A percentile compares a stretch with the other conserved stretches of the same genome.
Conservation (phyloP, 2,888 invertebrate genomes). For the Cylindroiulus punctatus region DNA sequence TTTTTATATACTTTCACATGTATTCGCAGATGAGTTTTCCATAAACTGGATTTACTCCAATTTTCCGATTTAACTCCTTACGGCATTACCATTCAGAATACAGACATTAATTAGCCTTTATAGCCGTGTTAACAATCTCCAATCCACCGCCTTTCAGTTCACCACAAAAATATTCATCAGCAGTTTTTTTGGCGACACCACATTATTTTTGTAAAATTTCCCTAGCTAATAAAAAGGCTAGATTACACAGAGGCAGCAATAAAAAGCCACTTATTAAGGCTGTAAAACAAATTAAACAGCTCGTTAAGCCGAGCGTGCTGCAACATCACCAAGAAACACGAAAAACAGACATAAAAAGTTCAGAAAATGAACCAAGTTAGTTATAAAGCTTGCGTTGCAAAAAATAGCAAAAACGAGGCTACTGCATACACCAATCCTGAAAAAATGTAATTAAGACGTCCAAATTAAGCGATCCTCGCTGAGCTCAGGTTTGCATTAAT, state of each 20-base stretch:
- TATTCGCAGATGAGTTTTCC: background rate
- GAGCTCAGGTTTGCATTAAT: background rate
- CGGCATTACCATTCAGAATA: background rate
- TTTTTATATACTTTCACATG: too few relatives aligned
- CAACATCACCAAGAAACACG: background rate
- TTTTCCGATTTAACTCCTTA: background rate
- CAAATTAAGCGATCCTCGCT: background rate
- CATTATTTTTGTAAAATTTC: background rate
- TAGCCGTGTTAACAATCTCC: background rate
- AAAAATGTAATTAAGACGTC: constrained; percentile 3
- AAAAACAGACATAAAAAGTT: background rate
- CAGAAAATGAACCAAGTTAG: background rate
- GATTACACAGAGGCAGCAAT: constrained; percentile 10
- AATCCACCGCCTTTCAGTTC: background rate
- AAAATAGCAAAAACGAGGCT: background rate
- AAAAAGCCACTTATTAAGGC: constrained; percentile 43
- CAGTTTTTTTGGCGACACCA: background rate
- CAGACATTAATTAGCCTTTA: constrained; percentile 31
- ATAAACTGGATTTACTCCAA: constrained; percentile 36
- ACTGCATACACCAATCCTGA: background rate
- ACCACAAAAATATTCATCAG: constrained; percentile 28
- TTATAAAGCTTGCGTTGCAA: background rate
- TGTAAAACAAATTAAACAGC: constrained; percentile 43
- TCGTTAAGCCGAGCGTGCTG: background rate
- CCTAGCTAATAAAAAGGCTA: background rate